phyloP scores from a whole-genome alignment of 2,797 vertebrate species.

The Alauda arvensis region DNA sequence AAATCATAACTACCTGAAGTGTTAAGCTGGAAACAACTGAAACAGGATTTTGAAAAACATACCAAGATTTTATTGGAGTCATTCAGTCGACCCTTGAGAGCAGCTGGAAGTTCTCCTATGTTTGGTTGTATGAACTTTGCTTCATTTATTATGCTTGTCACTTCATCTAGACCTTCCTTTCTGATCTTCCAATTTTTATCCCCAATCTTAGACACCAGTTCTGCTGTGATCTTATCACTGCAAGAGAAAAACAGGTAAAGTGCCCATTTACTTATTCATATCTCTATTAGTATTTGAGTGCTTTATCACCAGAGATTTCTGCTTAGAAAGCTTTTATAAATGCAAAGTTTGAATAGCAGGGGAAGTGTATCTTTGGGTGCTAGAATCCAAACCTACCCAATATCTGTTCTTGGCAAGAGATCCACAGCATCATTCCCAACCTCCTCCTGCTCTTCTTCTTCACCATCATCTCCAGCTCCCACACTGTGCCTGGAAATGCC shows the following conservation, averaged over 20 bases:
- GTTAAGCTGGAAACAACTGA: neutral
- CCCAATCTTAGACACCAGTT: conserved; percentile 88
- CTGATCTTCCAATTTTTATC: conserved; percentile 99
- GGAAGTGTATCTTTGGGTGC: neutral
- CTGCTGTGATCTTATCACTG: conserved; percentile 92
- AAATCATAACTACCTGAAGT: neutral
- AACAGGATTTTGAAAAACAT: conserved; percentile 8
- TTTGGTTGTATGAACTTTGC: conserved; percentile 92
- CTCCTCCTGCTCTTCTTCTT: conserved; percentile 76
- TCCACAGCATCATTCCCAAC: conserved; percentile 85
- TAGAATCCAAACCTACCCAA: conserved; percentile 74
- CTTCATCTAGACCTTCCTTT: conserved; percentile 95
- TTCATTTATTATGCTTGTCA: conserved; percentile 87
- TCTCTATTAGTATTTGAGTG: neutral
- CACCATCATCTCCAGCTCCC: conserved; percentile 72
- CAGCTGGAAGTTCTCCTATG: conserved; percentile 88
- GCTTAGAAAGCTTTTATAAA: neutral
- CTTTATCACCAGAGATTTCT: neutral
- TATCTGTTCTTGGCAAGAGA: conserved; percentile 89
- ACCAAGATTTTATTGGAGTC: conserved; percentile 99
- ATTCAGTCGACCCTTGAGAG: conserved; percentile 87
- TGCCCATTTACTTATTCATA: neutral
- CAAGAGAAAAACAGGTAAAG: neutral
- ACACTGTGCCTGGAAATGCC: conserved; percentile 72
- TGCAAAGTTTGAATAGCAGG: neutral